A percentile compares a stretch with the other conserved stretches of the same genome.
phyloP scores from a whole-genome alignment of 2,113 vertebrate species.

The Dromiciops gliroides region DNA sequence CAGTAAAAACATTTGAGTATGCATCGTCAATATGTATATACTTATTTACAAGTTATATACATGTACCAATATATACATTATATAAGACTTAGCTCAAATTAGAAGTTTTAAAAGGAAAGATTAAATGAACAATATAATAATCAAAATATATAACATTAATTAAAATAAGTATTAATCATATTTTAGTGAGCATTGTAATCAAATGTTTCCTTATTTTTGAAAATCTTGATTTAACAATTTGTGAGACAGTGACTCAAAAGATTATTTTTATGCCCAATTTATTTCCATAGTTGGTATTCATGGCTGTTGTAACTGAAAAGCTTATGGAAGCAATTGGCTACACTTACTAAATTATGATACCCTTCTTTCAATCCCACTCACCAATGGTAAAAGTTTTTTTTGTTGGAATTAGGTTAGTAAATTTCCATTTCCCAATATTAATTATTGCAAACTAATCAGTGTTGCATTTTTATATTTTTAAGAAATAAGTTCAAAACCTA shows the following conservation, averaged over 20 bases:
- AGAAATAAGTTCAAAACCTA: neutral
- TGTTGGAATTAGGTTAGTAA: neutral
- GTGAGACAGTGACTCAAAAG: neutral
- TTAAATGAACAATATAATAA: neutral
- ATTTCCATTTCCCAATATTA: neutral
- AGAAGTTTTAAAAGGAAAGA: neutral
- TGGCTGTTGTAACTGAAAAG: neutral
- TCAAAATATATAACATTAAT: neutral
- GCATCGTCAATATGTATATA: neutral
- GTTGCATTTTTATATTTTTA: neutral
- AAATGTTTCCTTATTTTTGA: neutral
- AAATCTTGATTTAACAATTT: neutral
- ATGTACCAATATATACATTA: too few species aligned
- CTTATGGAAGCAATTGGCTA: neutral
- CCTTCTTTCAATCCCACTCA: neutral
- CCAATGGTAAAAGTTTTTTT: neutral
- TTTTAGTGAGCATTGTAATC: neutral
- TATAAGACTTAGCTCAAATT: neutral
- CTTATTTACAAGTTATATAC: neutral
- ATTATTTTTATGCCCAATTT: neutral
- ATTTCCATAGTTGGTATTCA: neutral
- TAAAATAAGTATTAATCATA: neutral
- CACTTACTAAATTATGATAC: neutral
- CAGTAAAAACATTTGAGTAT: neutral
- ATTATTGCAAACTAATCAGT: neutral